A percentile compares a stretch with the other conserved stretches of the same genome.
phyloP scores from a whole-genome alignment of 2,888 invertebrate genomes.

The Plebejus melissa region DNA sequence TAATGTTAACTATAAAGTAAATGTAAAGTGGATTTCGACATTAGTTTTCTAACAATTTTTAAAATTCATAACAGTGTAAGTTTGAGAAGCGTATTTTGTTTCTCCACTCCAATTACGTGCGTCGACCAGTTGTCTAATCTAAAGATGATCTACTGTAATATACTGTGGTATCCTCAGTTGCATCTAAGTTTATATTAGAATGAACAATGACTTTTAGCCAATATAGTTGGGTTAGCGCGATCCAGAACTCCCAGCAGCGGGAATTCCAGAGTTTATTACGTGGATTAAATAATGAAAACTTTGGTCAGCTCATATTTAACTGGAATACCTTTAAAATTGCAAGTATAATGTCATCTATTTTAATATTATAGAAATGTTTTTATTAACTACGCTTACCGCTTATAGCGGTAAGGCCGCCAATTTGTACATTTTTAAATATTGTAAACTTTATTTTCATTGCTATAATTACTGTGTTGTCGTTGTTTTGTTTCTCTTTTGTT shows the following conservation, averaged over 20 bases:
- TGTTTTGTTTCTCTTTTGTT: too few relatives aligned
- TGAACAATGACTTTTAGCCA: conserved; percentile 2
- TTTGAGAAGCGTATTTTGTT: too few relatives aligned
- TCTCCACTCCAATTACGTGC: too few relatives aligned
- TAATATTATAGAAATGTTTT: neutral
- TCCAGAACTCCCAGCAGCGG: neutral
- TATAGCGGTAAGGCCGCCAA: too few relatives aligned
- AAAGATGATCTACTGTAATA: neutral
- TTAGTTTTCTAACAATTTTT: too few relatives aligned
- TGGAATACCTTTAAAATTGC: neutral
- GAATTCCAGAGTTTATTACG: conserved; percentile 5
- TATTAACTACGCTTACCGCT: too few relatives aligned
- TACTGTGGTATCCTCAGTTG: neutral
- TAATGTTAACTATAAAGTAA: too few relatives aligned
- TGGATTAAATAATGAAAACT: neutral
- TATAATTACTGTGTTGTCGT: too few relatives aligned
- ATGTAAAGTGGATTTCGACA: too few relatives aligned
- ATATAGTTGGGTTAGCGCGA: conserved; percentile 1
- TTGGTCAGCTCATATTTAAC: neutral
- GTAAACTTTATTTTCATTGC: too few relatives aligned
- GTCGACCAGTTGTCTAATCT: neutral
- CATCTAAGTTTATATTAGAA: conserved; percentile 15
- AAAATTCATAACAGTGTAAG: too few relatives aligned
- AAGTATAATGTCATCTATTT: neutral
- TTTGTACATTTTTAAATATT: too few relatives aligned